A percentile compares a stretch with the other conserved stretches of the same genome.
These are phyloP conservation scores for Rhopalosiphum maidis DNA, from an alignment of 1,140 invertebrate species.

Conservation along the genomic window DNA sequence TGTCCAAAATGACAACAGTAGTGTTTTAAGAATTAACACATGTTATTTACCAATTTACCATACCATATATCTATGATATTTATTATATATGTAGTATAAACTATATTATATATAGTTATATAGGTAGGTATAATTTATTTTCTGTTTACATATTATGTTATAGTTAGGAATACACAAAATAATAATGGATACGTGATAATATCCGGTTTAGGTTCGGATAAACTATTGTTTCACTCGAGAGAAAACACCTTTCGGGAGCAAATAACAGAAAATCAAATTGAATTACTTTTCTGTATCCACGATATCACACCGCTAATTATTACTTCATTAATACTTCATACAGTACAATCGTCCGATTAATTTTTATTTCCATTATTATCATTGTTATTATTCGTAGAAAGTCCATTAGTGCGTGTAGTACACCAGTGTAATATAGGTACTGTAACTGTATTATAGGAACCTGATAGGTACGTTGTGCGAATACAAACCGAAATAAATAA, in stretches of 20 bases:
- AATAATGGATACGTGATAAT: background rate
- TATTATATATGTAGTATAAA: too few species aligned
- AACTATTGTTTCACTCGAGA: background rate
- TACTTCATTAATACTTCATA: background rate
- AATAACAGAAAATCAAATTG: conserved; percentile 7
- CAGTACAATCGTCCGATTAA: background rate
- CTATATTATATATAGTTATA: too few species aligned
- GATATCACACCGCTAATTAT: background rate
- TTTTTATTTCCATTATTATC: background rate
- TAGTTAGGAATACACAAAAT: background rate
- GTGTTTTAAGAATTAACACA: too few species aligned
- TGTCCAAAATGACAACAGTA: too few species aligned
- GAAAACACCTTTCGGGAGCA: background rate
- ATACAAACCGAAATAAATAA: conserved; percentile 2
- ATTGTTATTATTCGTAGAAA: background rate
- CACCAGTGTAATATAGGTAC: background rate
- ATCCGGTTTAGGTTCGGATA: background rate
- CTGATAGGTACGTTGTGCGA: background rate
- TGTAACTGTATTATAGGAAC: background rate
- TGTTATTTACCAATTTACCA: too few species aligned
- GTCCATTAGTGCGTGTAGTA: background rate
- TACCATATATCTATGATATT: too few species aligned
- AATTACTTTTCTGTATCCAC: conserved; percentile 13
- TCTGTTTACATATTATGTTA: background rate
- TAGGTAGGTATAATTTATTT: background rate